Conservation (phyloP, 2,113 vertebrate species). For the Pica pica region DNA sequence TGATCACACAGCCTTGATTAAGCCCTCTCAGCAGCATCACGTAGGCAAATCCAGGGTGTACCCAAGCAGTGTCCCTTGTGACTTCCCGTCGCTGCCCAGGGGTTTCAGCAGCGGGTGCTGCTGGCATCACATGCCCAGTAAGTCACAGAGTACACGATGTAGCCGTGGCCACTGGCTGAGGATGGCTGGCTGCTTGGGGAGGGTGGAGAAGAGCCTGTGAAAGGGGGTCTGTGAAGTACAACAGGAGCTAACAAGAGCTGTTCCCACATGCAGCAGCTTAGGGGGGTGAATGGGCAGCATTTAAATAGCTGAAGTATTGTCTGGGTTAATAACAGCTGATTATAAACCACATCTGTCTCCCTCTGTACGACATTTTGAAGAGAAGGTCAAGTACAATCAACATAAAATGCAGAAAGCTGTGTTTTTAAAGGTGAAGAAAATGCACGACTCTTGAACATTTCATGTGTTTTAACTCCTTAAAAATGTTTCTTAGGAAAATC, state of each 20-base stretch:
- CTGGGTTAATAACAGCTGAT: not conserved
- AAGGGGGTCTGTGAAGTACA: not conserved
- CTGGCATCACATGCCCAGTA: not conserved
- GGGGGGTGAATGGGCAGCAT: not conserved
- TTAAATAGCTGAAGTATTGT: not conserved
- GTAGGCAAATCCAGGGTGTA: not conserved
- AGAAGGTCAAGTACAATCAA: not conserved
- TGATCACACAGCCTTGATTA: not conserved
- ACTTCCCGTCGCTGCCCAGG: rapidly evolving
- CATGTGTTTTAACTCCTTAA: not conserved
- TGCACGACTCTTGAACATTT: not conserved
- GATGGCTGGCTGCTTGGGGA: not conserved
- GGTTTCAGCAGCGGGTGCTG: rapidly evolving
- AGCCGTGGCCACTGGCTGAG: not conserved
- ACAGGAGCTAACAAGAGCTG: not conserved
- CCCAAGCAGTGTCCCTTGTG: not conserved
- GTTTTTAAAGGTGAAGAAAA: not conserved
- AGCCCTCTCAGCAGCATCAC: not conserved
- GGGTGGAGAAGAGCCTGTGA: not conserved
- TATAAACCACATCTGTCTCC: not conserved
- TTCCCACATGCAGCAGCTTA: rapidly evolving
- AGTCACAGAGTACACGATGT: rapidly evolving
- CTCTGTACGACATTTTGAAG: rapidly evolving
- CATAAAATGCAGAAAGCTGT: not conserved
- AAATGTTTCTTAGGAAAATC: not conserved